A percentile compares a stretch with the other conserved stretches of the same genome.
phyloP scores from a whole-genome alignment of 2,113 vertebrate genomes.

The Tachuris rubrigastra region DNA sequence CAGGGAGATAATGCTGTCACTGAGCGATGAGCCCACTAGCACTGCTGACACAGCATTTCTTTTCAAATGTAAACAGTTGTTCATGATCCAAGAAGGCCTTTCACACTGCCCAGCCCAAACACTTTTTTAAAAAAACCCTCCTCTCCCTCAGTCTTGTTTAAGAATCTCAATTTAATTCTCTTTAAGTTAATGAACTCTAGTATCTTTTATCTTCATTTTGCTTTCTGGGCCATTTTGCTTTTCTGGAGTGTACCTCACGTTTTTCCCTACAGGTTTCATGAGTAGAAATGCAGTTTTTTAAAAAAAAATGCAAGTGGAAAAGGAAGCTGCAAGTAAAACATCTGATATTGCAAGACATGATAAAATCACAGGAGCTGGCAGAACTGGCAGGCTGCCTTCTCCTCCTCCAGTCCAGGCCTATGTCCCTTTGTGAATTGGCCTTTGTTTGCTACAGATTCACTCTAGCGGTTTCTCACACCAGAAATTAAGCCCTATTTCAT shows the following conservation, averaged over 20 bases:
- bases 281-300: background rate
- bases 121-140: background rate
- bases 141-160: background rate
- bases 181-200: background rate
- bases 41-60: constrained; percentile 21
- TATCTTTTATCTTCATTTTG: background rate
- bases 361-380: constrained; percentile 22
- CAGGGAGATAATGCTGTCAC: background rate
- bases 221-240: background rate
- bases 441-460: constrained; percentile 51
- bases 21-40: background rate
- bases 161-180: background rate
- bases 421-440: constrained; percentile 38
- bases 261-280: background rate
- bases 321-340: background rate
- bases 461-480: constrained; percentile 47
- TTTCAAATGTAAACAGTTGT: constrained; percentile 23
- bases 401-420: background rate
- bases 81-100: background rate
- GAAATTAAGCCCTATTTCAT: constrained; percentile 53
- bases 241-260: background rate
- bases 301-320: background rate
- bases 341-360: constrained; percentile 18
- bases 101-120: background rate
- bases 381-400: constrained; percentile 29